These are phyloP conservation scores for Xanthia icteritia DNA, from an alignment of 2,888 invertebrate genomes.

Conservation along the genomic window DNA sequence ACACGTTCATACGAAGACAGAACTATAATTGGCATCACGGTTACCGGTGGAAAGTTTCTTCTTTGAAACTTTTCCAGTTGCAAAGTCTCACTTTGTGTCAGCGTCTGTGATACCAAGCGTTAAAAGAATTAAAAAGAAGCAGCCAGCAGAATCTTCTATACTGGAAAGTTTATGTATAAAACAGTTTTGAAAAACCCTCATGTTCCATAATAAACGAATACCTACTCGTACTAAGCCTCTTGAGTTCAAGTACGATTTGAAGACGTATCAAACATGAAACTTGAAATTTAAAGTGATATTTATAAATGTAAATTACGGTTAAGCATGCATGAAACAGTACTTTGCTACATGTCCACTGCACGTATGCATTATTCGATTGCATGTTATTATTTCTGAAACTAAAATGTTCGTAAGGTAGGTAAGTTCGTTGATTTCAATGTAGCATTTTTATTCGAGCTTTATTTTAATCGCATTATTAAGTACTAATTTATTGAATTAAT, in stretches of 20 bases:
- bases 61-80: slow-evolving; percentile 25
- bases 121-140: slow-evolving; percentile 26
- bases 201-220: not conserved
- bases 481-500: slow-evolving; percentile 39
- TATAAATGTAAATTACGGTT: slow-evolving; percentile 17
- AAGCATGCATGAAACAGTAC: not conserved
- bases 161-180: slow-evolving; percentile 10
- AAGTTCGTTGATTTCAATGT: not conserved
- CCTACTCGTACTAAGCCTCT: slow-evolving; percentile 1
- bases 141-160: slow-evolving; percentile 1
- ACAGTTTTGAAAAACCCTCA: slow-evolving; percentile 4
- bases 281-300: slow-evolving; percentile 5
- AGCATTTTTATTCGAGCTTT: slow-evolving; percentile 22
- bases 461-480: slow-evolving; percentile 21
- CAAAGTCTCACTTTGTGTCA: slow-evolving; percentile 30
- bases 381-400: not conserved
- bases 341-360: slow-evolving; percentile 10
- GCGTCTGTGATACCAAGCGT: slow-evolving; percentile 4
- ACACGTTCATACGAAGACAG: slow-evolving; percentile 9
- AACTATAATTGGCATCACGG: slow-evolving; percentile 34
- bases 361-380: not conserved
- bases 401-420: slow-evolving; percentile 1
- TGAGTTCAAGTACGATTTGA: slow-evolving; percentile 16
- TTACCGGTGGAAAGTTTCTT: slow-evolving; percentile 31
- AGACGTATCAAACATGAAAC: not conserved